phyloP scores from a whole-genome alignment of 2,113 vertebrate genomes.

The Crotophaga sulcirostris region DNA sequence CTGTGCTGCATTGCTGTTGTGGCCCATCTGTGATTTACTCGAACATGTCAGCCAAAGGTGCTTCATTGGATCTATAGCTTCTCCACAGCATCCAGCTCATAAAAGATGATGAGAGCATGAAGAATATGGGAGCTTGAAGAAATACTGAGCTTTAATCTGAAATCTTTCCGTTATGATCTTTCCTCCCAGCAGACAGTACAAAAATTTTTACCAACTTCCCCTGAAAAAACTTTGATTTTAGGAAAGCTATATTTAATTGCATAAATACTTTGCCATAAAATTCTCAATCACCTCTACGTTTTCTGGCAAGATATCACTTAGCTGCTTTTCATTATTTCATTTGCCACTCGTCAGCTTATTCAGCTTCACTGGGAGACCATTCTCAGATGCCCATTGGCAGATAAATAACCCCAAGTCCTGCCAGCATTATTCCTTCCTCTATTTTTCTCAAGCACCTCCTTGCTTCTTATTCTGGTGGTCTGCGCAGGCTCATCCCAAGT shows the following conservation, averaged over 20 bases:
- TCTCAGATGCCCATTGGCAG: not conserved
- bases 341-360: not conserved
- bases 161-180: not conserved
- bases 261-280: not conserved
- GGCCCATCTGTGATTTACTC: not conserved
- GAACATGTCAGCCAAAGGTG: not conserved
- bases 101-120: not conserved
- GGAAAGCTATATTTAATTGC: not conserved
- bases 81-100: not conserved
- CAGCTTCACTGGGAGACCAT: not conserved
- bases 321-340: not conserved
- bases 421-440: not conserved
- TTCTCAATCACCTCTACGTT: not conserved
- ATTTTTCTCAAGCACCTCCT: not conserved
- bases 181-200: not conserved
- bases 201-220: not conserved
- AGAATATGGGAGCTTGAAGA: not conserved
- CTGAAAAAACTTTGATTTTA: not conserved
- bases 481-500: not conserved
- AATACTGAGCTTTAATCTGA: not conserved
- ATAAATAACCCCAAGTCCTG: not conserved
- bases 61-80: not conserved
- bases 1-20: not conserved
- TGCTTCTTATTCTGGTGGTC: not conserved
- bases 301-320: not conserved